A percentile compares a stretch with the other conserved stretches of the same genome.
phyloP scores from a whole-genome alignment of 2,113 vertebrate species.

The Scalopus aquaticus region DNA sequence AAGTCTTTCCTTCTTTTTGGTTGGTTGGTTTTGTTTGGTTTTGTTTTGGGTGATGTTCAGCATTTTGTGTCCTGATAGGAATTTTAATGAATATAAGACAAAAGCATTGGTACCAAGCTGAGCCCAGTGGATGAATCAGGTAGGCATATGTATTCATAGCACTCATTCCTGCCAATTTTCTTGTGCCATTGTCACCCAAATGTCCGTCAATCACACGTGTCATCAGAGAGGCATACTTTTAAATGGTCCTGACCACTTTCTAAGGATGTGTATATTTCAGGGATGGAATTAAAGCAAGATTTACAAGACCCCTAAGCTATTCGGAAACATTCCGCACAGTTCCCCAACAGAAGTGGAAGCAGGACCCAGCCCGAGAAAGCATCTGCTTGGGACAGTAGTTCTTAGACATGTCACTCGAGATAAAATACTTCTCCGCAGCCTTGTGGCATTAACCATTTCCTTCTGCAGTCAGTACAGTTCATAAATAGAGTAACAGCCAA shows the following conservation, averaged over 20 bases:
- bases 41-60: conserved; percentile 85
- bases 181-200: conserved; percentile 71
- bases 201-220: conserved; percentile 77
- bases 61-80: conserved; percentile 86
- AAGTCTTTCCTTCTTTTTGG: conserved; percentile 75
- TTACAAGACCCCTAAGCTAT: conserved; percentile 66
- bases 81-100: conserved; percentile 87
- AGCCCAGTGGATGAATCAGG: conserved; percentile 84
- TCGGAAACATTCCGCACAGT: conserved; percentile 61
- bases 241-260: conserved; percentile 69
- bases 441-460: conserved; percentile 82
- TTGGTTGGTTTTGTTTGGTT: conserved; percentile 83
- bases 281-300: conserved; percentile 67
- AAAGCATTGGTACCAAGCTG: conserved; percentile 81
- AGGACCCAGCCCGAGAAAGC: conserved; percentile 74
- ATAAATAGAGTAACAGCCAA: conserved; percentile 73
- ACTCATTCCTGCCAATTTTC: conserved; percentile 79
- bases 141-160: conserved; percentile 82
- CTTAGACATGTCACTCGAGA: conserved; percentile 69
- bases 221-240: conserved; percentile 62
- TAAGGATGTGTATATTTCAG: conserved; percentile 60
- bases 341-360: conserved; percentile 46
- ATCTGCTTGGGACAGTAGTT: conserved; percentile 74
- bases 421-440: conserved; percentile 79
- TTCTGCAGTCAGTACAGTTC: conserved; percentile 70